A percentile compares a stretch with the other conserved stretches of the same genome.
These are phyloP conservation scores for Drosophila ercepeae DNA, from an alignment of 1,140 invertebrate genomes.

Conservation along the genomic window DNA sequence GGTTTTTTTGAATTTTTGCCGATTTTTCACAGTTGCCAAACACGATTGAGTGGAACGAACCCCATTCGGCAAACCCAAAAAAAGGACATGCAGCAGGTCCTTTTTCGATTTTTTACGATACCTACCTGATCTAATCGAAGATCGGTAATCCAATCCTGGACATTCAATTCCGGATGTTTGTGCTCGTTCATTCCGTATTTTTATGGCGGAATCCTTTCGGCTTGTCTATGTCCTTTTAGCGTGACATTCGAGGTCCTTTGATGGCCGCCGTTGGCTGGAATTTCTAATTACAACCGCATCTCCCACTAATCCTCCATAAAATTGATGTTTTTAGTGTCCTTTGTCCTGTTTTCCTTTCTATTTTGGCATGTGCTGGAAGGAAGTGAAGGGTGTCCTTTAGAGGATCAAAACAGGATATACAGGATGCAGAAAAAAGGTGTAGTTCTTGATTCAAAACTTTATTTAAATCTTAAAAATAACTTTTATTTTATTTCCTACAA, in stretches of 20 bases:
- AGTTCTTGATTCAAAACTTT: too few relatives aligned
- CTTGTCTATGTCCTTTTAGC: slow-evolving; percentile 18
- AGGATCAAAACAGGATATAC: not conserved
- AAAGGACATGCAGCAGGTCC: slow-evolving; percentile 56
- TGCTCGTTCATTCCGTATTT: slow-evolving; percentile 42
- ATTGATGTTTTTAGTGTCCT: slow-evolving; percentile 16
- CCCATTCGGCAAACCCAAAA: slow-evolving; percentile 30
- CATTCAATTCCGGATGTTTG: slow-evolving; percentile 41
- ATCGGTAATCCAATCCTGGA: slow-evolving; percentile 31
- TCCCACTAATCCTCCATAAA: slow-evolving; percentile 21
- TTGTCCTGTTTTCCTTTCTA: not conserved
- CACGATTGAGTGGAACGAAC: slow-evolving; percentile 75
- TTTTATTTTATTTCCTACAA: not conserved
- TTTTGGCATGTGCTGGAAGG: slow-evolving; percentile 26
- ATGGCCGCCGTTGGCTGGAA: slow-evolving; percentile 15
- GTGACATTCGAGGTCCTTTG: slow-evolving; percentile 27
- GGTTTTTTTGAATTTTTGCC: not conserved
- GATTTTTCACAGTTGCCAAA: slow-evolving; percentile 53
- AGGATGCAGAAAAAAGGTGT: not conserved
- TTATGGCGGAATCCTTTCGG: slow-evolving; percentile 48
- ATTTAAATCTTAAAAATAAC: too few relatives aligned
- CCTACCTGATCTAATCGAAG: slow-evolving; percentile 12
- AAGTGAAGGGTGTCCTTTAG: not conserved
- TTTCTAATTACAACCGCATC: slow-evolving; percentile 4
- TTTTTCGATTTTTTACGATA: slow-evolving; percentile 52